phyloP scores from a whole-genome alignment of 2,113 vertebrate species.

The Terrapene triunguis region DNA sequence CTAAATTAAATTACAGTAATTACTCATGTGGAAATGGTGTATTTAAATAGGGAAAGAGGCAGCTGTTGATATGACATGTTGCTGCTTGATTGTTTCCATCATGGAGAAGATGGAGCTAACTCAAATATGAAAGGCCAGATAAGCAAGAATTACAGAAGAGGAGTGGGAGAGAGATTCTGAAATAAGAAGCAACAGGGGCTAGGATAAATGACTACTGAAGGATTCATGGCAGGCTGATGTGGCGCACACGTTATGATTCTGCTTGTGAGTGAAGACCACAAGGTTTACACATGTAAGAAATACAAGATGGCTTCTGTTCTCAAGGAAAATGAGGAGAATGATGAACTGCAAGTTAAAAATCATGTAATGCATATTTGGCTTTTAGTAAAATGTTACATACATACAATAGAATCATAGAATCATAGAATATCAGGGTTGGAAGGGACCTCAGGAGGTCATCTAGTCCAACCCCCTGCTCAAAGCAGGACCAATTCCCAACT shows the following conservation, averaged over 20 bases:
- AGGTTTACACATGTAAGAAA: rapidly evolving
- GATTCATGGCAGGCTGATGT: background rate
- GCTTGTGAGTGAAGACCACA: background rate
- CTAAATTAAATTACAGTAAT: background rate
- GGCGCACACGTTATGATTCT: rapidly evolving
- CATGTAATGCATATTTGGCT: rapidly evolving
- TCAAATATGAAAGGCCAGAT: background rate
- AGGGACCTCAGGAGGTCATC: too few species aligned
- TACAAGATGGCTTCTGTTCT: background rate
- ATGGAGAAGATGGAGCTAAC: background rate
- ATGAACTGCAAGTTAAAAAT: background rate
- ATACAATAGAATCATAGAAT: too few species aligned
- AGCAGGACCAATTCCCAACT: too few species aligned
- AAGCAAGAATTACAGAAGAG: background rate
- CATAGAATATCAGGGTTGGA: too few species aligned
- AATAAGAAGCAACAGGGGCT: background rate
- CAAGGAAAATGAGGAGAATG: background rate
- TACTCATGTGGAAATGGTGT: background rate
- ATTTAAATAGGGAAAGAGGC: background rate
- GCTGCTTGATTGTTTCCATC: background rate
- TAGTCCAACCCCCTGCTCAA: too few species aligned
- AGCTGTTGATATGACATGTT: background rate
- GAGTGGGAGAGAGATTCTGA: background rate
- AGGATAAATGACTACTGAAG: conserved; percentile 23
- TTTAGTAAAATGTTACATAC: background rate